These are phyloP conservation scores for Eupithecia insigniata DNA, from an alignment of 2,888 invertebrate species.

Conservation along the genomic window DNA sequence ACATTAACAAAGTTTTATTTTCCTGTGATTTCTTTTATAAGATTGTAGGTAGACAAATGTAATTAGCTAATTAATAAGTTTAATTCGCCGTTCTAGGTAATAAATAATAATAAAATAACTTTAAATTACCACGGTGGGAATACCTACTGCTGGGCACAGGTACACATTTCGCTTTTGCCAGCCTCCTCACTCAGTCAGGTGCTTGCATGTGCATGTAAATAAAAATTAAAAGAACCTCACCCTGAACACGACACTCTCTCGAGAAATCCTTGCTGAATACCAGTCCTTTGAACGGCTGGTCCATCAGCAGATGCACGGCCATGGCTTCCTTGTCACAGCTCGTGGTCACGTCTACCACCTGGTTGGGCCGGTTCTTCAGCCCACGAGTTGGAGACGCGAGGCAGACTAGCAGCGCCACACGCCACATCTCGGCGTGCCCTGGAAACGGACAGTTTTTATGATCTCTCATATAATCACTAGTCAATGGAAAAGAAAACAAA, in stretches of 20 bases:
- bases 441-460: constrained; percentile 16
- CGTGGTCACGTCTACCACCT: constrained; percentile 84
- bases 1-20: too few relatives aligned
- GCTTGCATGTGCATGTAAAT: background rate
- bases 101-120: background rate
- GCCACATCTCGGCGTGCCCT: constrained; percentile 73
- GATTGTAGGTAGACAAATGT: too few relatives aligned
- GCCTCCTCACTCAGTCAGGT: background rate
- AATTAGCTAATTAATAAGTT: too few relatives aligned
- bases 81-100: too few relatives aligned
- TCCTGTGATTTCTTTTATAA: too few relatives aligned
- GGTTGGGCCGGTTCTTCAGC: constrained; percentile 73
- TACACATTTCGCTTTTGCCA: background rate
- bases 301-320: constrained; percentile 85
- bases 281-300: constrained; percentile 87
- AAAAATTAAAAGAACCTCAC: constrained; percentile 53
- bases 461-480: background rate
- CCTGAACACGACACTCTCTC: constrained; percentile 87
- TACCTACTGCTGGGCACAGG: background rate
- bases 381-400: constrained; percentile 51
- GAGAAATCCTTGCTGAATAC: constrained; percentile 91
- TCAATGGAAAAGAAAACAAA: background rate
- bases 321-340: constrained; percentile 86
- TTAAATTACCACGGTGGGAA: background rate
- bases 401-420: constrained; percentile 62